Evolutionary conservation across 2,888 invertebrate species (phyloP).

Genomic region (Microctonus brassicae): DNA sequence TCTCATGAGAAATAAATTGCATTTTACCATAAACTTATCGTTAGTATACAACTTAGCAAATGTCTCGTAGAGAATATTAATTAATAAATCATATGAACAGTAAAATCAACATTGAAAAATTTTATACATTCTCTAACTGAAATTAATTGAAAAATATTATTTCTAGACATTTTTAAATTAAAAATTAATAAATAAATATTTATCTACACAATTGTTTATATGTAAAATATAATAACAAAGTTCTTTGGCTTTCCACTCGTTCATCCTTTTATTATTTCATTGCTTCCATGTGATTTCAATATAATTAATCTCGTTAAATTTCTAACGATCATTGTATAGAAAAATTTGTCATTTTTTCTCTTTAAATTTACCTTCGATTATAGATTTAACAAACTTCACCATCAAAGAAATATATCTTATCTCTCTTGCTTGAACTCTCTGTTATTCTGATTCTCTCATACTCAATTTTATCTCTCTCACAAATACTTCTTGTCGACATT

Average conservation of each 20-base stretch:
- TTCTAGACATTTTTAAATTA: too few relatives aligned
- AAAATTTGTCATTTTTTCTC: neutral
- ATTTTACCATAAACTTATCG: constrained; percentile 26
- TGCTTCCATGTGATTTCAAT: neutral
- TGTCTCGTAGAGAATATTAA: constrained; percentile 20
- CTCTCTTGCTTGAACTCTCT: neutral
- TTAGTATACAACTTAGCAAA: constrained; percentile 10
- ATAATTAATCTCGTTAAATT: constrained; percentile 14
- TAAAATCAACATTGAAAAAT: too few relatives aligned
- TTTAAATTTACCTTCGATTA: neutral
- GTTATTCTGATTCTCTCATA: neutral
- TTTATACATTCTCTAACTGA: too few relatives aligned
- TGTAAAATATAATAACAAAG: too few relatives aligned
- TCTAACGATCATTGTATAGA: constrained; percentile 42
- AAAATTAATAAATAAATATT: too few relatives aligned
- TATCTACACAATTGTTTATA: too few relatives aligned
- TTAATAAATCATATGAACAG: too few relatives aligned
- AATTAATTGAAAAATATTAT: too few relatives aligned
- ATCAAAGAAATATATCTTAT: neutral
- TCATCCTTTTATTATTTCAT: too few relatives aligned
- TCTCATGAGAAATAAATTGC: constrained; percentile 16
- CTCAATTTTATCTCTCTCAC: constrained; percentile 26
- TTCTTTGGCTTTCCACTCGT: too few relatives aligned
- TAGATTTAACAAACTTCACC: neutral
- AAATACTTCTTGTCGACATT: constrained; percentile 42